phyloP scores from a whole-genome alignment of 2,113 vertebrate genomes.

The Excalfactoria chinensis region DNA sequence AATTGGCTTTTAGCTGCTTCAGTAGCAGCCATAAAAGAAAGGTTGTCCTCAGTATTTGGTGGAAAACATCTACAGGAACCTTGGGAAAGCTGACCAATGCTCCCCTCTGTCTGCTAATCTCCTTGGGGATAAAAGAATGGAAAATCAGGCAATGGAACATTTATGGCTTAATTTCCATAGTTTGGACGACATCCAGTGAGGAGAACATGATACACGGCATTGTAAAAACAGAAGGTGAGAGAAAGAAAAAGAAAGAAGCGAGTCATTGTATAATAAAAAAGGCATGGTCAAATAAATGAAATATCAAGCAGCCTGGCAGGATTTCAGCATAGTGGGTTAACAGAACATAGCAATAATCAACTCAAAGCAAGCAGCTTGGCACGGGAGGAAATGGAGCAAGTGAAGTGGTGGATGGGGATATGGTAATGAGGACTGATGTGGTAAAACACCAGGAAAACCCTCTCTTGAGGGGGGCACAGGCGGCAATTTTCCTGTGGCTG shows the following conservation, averaged over 20 bases:
- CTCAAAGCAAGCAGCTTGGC: background rate
- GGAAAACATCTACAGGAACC: background rate
- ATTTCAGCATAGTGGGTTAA: accelerated
- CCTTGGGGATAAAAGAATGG: background rate
- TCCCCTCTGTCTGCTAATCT: background rate
- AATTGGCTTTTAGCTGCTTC: background rate
- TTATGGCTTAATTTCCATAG: background rate
- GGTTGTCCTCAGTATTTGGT: background rate
- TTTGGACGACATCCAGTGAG: background rate
- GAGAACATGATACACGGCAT: background rate
- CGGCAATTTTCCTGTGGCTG: background rate
- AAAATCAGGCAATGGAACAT: background rate
- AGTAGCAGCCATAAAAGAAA: background rate
- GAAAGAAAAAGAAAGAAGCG: background rate
- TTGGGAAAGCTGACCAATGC: background rate
- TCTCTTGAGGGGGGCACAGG: background rate
- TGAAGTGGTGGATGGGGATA: background rate
- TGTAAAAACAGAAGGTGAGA: slow-evolving; percentile 19
- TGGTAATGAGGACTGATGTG: background rate
- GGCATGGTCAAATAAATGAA: background rate
- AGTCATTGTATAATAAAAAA: background rate
- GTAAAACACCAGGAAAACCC: slow-evolving; percentile 17
- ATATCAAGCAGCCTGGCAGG: background rate
- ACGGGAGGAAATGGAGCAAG: background rate
- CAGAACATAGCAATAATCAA: background rate